Evolutionary conservation across 2,888 invertebrate species (phyloP).

Genomic region (Plebejus argus): DNA sequence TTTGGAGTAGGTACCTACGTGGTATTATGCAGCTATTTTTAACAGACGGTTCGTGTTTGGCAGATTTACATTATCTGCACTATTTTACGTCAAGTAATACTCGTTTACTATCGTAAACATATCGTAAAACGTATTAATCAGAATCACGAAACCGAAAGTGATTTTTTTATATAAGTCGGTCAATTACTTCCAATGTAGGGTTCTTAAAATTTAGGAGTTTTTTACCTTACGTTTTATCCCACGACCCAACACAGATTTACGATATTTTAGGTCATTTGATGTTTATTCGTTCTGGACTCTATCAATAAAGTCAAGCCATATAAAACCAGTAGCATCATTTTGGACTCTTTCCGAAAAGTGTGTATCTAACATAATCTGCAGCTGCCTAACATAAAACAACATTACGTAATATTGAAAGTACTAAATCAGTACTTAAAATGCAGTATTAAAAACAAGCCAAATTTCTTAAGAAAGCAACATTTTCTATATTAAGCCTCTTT

Average conservation of each 20-base stretch:
- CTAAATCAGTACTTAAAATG: neutral
- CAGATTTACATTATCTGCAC: no score
- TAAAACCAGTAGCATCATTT: neutral
- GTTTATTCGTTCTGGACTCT: neutral
- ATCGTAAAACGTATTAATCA: no score
- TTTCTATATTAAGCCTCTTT: neutral
- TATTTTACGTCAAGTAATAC: no score
- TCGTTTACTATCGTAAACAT: no score
- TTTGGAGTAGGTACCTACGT: no score
- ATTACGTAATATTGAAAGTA: no score
- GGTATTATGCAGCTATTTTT: no score
- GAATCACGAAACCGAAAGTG: neutral
- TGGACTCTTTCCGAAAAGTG: neutral
- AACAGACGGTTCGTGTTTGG: no score
- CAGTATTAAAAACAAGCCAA: neutral
- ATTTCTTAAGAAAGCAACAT: neutral
- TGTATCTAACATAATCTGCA: neutral
- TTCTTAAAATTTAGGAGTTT: neutral
- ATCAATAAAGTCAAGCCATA: neutral
- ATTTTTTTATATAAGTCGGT: neutral
- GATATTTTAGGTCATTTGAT: constrained; percentile 8
- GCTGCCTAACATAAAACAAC: neutral
- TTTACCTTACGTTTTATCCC: constrained; percentile 5
- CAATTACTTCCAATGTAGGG: neutral
- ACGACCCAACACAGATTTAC: neutral